Base-by-base conservation (phyloP, 2,797 vertebrate species). In the Cossypha niveicapilla region DNA sequence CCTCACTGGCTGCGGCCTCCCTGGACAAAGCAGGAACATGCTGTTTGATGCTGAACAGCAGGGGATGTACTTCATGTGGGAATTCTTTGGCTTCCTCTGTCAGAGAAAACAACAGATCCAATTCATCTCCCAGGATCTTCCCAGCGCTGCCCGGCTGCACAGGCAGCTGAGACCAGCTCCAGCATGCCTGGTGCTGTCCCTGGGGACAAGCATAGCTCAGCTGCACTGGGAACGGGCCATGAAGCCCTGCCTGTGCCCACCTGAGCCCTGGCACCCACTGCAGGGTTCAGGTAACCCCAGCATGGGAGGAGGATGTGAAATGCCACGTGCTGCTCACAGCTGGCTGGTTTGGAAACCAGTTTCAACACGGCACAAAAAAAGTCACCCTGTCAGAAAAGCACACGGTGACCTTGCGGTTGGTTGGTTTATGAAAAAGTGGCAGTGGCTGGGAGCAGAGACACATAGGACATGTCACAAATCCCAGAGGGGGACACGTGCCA, bases 31-130 rank as follows among this genome's bases (percentile, higher is more conserved):
- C 53, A 80, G 50, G 61, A 88, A 72, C 16, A 66, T 0, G 4
- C 30, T 3, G 27, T 12, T 57, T 58, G 91, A 86, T 87, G 94
- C 54, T 2, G 18, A 86, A 58, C 80, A 76, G 86, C 51, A 6
- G 92, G 90, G 60, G 63, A 92, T 93, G 68, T 28, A 21, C 88
- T 94, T 94, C 74, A 89, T 76, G 71, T 82, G 92, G 93, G 93
- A 96, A 95, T 95, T 91, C 95, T 95, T 93, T 63, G 74, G 92
- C 92, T 95, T 89, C 86, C 63, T 89, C 88, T 79, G 84, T 72
- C 60, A 82, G 73, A 80, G 92, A 81, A 81, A 96, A 95, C 66
- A 96, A 94, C 86, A 78, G 88, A 84, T 32, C 74, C 60, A 28
- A 76, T 82, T 67, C 91, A 82, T 73, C 92, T 96, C 94, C 86